Conservation (phyloP, 2,113 vertebrate genomes). For the Spizaetus ornatus region DNA sequence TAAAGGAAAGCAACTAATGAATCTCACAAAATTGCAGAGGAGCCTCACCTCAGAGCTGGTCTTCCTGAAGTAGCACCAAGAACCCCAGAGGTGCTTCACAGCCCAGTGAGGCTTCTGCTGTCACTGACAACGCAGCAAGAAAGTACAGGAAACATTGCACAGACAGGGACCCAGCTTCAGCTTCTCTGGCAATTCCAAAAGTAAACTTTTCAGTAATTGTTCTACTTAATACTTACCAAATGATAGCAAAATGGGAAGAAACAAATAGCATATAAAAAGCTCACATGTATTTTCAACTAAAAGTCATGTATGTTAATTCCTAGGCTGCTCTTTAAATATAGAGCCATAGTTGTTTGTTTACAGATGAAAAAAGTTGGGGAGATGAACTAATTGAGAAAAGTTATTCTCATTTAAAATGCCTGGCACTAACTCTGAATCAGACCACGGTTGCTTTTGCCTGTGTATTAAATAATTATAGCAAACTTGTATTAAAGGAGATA, state of each 20-base stretch:
- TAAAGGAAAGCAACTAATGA: background rate
- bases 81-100: background rate
- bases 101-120: background rate
- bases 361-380: background rate
- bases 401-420: background rate
- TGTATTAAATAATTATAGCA: background rate
- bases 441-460: background rate
- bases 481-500: background rate
- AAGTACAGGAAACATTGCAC: background rate
- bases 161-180: background rate
- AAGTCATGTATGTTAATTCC: background rate
- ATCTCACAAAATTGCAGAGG: background rate
- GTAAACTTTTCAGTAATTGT: background rate
- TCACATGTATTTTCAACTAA: background rate
- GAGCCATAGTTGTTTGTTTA: background rate
- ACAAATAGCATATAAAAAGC: background rate
- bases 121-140: background rate
- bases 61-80: background rate
- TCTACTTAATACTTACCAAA: background rate
- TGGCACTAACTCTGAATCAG: background rate
- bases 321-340: background rate
- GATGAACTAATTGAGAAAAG: background rate
- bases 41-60: background rate
- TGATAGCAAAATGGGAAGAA: background rate
- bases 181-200: background rate